Evolutionary conservation across 2,888 invertebrate species (phyloP).

Genomic region (Eueremaeus valkanovi): DNA sequence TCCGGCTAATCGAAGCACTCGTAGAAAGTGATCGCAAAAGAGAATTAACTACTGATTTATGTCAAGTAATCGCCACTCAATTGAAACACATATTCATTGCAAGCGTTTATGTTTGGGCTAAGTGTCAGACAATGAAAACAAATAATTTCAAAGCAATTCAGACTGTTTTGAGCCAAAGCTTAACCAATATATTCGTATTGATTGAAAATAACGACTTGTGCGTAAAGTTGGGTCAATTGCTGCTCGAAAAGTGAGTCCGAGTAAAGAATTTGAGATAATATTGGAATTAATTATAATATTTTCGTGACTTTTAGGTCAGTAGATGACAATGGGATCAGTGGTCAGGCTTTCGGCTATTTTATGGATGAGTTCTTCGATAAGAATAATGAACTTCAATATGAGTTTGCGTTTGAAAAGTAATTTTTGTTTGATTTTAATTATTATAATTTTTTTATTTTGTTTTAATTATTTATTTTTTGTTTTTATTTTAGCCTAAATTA

Average conservation of each 20-base stretch:
- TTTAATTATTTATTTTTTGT: background rate
- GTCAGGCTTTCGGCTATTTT: background rate
- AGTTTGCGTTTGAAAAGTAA: conserved; percentile 10
- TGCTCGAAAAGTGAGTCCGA: conserved; percentile 16
- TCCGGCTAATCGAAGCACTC: background rate
- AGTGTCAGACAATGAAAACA: background rate
- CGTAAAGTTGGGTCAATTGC: background rate
- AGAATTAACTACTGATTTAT: background rate
- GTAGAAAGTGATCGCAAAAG: background rate
- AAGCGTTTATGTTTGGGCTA: background rate
- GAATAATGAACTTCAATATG: background rate
- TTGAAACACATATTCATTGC: conserved; percentile 6
- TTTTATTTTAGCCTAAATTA: background rate
- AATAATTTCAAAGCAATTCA: background rate
- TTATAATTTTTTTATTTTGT: background rate
- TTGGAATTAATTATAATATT: too few relatives aligned
- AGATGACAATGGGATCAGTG: background rate
- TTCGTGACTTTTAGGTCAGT: background rate
- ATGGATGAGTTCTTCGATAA: background rate
- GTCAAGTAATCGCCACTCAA: background rate
- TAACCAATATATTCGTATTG: background rate
- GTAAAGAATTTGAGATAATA: too few relatives aligned
- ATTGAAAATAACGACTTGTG: background rate
- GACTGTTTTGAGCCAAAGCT: background rate
- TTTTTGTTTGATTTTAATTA: background rate